phyloP scores from a whole-genome alignment of 2,888 invertebrate genomes.

The Gymnocheta viridis region DNA sequence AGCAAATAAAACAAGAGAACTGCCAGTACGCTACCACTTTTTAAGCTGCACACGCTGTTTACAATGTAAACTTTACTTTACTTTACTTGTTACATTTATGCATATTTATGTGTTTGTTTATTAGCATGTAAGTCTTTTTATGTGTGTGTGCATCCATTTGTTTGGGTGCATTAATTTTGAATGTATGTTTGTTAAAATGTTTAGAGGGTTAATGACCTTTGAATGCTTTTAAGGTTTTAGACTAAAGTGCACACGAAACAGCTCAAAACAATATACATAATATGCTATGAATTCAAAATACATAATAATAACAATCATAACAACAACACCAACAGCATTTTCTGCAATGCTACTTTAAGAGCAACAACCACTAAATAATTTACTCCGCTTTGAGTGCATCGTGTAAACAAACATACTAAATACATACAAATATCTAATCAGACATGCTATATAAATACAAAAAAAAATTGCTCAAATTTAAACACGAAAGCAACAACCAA shows the following conservation, averaged over 20 bases:
- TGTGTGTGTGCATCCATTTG: not conserved
- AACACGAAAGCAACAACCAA: slow-evolving; percentile 25
- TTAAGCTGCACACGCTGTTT: no score
- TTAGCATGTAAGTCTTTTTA: no score
- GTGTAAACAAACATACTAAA: not conserved
- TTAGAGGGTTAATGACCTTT: slow-evolving; percentile 40
- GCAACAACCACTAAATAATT: slow-evolving; percentile 36
- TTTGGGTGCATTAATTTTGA: not conserved
- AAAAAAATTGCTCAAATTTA: slow-evolving; percentile 10
- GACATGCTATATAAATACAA: slow-evolving; percentile 2
- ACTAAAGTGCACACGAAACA: slow-evolving; percentile 9
- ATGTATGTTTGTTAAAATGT: not conserved
- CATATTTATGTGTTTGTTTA: not conserved
- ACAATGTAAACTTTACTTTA: no score
- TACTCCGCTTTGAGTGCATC: slow-evolving; percentile 8
- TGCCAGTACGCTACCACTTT: not conserved
- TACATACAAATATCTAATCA: not conserved
- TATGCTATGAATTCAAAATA: slow-evolving; percentile 30
- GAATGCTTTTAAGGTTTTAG: slow-evolving; percentile 27
- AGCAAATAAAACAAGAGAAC: no score
- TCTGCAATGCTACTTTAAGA: not conserved
- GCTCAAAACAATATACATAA: not conserved
- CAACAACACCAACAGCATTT: not conserved
- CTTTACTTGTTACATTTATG: not conserved
- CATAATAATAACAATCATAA: slow-evolving; percentile 7